Conservation (phyloP, 30 jellyfish, hydroid and myxozoan species). For the Hydractinia symbiolongicarpus region DNA sequence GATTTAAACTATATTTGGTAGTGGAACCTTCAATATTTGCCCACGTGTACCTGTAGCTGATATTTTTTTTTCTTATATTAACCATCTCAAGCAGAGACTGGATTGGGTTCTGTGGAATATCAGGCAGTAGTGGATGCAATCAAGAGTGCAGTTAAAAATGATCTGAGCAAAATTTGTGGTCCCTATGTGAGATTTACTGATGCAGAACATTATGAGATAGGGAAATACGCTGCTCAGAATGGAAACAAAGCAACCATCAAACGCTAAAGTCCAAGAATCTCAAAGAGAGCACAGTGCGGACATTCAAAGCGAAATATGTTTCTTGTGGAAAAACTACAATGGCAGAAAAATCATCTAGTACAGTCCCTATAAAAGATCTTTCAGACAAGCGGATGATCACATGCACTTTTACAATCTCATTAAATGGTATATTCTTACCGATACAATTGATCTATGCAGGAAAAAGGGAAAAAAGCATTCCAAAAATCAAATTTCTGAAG, state of each 20-base stretch:
- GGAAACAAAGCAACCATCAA: constrained; percentile 2
- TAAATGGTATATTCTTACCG: constrained; percentile 13
- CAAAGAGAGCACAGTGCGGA: not conserved
- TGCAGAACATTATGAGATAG: not conserved
- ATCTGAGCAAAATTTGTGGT: not conserved
- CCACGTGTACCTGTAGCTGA: not conserved
- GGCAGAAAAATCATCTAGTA: not conserved
- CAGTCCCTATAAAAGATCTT: constrained; percentile 20
- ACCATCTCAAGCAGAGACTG: not conserved
- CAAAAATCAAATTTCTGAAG: constrained; percentile 2
- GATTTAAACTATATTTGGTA: not conserved
- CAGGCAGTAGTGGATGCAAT: not conserved
- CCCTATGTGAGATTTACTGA: not conserved
- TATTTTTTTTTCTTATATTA: not conserved
- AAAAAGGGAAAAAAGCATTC: constrained; percentile 9
- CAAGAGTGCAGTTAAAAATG: not conserved
- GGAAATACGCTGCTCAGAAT: not conserved
- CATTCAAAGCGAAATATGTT: not conserved
- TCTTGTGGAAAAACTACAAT: constrained; percentile 19
- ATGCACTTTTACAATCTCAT: constrained; percentile 13
- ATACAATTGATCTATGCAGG: constrained; percentile 25
- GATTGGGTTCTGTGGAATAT: not conserved
- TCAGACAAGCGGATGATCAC: constrained; percentile 32
- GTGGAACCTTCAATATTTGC: not conserved
- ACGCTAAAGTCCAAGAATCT: not conserved